Evolutionary conservation across 2,888 invertebrate species (phyloP).

Genomic region (Bruchidius siliquastri): DNA sequence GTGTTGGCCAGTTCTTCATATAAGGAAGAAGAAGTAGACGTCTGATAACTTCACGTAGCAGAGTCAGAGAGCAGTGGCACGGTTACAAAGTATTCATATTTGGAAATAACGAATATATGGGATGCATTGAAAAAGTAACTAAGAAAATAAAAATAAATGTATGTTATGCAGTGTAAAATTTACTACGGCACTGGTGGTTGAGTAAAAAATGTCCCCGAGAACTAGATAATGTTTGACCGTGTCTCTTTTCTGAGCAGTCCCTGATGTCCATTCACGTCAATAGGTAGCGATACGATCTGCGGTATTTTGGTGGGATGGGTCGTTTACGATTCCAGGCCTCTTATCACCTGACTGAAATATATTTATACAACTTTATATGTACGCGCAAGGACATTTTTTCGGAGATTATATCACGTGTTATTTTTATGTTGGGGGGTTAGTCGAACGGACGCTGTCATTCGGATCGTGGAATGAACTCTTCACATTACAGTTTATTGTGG

Average conservation of each 20-base stretch:
- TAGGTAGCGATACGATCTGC: conserved; percentile 29
- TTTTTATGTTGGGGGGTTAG: neutral
- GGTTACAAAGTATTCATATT: too few relatives aligned
- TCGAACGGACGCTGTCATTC: neutral
- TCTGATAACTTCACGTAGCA: too few relatives aligned
- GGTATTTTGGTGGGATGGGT: conserved; percentile 31
- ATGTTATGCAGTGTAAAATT: too few relatives aligned
- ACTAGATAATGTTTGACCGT: conserved; percentile 23
- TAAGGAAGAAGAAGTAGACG: too few relatives aligned
- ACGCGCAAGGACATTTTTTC: neutral
- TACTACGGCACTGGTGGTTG: neutral
- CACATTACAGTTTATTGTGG: too few relatives aligned
- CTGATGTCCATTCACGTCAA: conserved; percentile 34
- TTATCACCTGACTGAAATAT: neutral
- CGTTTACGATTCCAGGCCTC: neutral
- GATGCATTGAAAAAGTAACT: too few relatives aligned
- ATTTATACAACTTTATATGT: conserved; percentile 3
- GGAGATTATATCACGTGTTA: neutral
- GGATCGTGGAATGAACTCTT: neutral
- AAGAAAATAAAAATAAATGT: too few relatives aligned
- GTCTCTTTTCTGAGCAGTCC: conserved; percentile 25
- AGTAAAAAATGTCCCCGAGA: conserved; percentile 3
- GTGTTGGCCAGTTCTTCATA: too few relatives aligned
- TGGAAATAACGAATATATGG: too few relatives aligned
- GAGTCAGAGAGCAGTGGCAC: too few relatives aligned